These are phyloP conservation scores for Eremobia ochroleuca DNA, from an alignment of 2,888 invertebrate species.

Conservation along the genomic window DNA sequence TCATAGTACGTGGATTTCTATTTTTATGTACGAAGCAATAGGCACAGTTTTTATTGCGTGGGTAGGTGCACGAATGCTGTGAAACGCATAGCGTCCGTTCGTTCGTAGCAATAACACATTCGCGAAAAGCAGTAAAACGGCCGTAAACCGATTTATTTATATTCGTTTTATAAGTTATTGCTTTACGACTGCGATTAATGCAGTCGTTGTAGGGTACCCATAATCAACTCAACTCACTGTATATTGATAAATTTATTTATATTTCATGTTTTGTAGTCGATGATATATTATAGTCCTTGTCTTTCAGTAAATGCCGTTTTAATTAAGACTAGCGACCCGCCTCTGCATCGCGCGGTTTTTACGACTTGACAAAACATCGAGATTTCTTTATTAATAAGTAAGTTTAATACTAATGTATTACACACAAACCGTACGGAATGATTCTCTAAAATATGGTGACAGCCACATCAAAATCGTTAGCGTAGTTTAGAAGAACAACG, in stretches of 20 bases:
- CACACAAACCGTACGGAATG: background rate
- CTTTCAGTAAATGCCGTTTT: background rate
- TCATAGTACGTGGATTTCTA: constrained; percentile 2
- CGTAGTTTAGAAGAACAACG: background rate
- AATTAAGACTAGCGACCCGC: background rate
- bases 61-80: constrained; percentile 49
- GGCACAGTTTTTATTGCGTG: constrained; percentile 34
- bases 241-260: constrained; percentile 72
- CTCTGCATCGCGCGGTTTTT: background rate
- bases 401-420: background rate
- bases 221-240: constrained; percentile 68
- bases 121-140: constrained; percentile 83
- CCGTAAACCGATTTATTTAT: constrained; percentile 85
- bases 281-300: constrained; percentile 1
- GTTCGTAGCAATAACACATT: constrained; percentile 81
- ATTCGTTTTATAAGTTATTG: constrained; percentile 85
- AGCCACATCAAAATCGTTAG: background rate
- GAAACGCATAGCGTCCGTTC: constrained; percentile 73
- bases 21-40: constrained; percentile 39
- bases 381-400: background rate
- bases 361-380: background rate
- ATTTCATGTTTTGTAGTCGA: constrained; percentile 59
- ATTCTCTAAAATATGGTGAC: background rate
- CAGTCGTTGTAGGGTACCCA: constrained; percentile 78
- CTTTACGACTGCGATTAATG: constrained; percentile 84